These are phyloP conservation scores for Drosophila incognita DNA, from an alignment of 2,888 invertebrate genomes.

Conservation along the genomic window DNA sequence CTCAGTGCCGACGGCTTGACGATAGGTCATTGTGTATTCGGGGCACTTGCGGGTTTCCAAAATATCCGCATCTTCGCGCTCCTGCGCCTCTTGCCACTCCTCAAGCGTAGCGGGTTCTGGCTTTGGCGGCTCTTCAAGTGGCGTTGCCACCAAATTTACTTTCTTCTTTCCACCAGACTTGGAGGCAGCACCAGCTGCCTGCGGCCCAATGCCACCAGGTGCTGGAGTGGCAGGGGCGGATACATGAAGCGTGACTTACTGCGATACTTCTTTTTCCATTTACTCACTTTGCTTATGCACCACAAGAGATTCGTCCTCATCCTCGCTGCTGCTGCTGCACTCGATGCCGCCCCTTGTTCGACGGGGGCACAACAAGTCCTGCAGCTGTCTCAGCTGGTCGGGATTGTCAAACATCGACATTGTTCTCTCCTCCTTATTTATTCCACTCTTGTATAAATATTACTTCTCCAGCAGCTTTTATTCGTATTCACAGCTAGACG, in stretches of 20 bases:
- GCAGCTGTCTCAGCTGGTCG: constrained; percentile 76
- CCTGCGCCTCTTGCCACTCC: constrained; percentile 85
- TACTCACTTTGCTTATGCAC: constrained; percentile 71
- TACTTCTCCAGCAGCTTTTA: constrained; percentile 4
- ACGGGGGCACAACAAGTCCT: constrained; percentile 75
- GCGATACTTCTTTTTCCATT: not conserved
- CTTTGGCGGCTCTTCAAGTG: constrained; percentile 47
- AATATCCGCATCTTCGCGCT: constrained; percentile 86
- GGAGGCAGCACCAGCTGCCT: constrained; percentile 16
- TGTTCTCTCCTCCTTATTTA: constrained; percentile 3
- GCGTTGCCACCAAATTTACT: constrained; percentile 61
- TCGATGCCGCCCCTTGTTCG: constrained; percentile 62
- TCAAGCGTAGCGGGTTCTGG: constrained; percentile 68
- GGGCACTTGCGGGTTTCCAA: constrained; percentile 89
- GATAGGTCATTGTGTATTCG: constrained; percentile 92
- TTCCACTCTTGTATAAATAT: constrained; percentile 2
- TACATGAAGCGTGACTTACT: not conserved
- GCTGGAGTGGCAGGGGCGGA: constrained; percentile 74
- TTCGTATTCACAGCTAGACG: constrained; percentile 24
- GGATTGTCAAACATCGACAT: constrained; percentile 83
- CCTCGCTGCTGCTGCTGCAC: constrained; percentile 80
- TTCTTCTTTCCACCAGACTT: constrained; percentile 38
- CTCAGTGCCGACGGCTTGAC: constrained; percentile 93
- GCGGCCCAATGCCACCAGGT: constrained; percentile 85
- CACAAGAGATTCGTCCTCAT: constrained; percentile 62